These are phyloP conservation scores for Euura lappo DNA, from an alignment of 1,140 invertebrate species.

Conservation along the genomic window DNA sequence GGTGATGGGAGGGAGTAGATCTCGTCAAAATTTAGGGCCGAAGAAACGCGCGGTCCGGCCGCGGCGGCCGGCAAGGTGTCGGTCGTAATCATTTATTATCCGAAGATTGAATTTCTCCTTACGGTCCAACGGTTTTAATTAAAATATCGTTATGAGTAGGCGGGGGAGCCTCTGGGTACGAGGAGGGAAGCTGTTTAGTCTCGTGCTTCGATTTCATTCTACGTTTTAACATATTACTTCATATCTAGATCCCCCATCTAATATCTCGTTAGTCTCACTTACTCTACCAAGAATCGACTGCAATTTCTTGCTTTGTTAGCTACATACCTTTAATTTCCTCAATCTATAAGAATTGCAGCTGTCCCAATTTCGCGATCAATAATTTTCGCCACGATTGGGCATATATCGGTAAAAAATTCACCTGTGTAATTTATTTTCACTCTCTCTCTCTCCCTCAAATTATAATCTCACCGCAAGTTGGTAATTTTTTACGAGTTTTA, in stretches of 20 bases:
- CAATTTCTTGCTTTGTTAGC: background rate
- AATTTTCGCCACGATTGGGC: background rate
- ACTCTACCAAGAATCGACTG: no score
- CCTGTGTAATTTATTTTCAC: background rate
- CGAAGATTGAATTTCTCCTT: background rate
- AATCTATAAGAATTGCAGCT: background rate
- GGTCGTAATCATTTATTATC: conserved; percentile 7
- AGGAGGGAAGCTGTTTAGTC: background rate
- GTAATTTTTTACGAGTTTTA: background rate
- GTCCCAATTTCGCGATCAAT: background rate
- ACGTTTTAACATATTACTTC: no score
- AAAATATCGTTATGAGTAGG: conserved; percentile 5
- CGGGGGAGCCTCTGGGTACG: background rate
- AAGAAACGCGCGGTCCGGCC: background rate
- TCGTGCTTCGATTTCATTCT: background rate
- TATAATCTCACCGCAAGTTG: no score
- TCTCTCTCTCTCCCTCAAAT: background rate
- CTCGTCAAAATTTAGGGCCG: background rate
- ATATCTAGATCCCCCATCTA: no score
- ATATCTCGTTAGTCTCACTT: no score
- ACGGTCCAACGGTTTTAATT: background rate
- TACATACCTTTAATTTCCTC: background rate
- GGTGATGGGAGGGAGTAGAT: background rate
- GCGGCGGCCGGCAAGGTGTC: background rate
- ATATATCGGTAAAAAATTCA: background rate